Conservation (phyloP, 2,797 vertebrate genomes). For the Otolemur crassicaudatus region DNA sequence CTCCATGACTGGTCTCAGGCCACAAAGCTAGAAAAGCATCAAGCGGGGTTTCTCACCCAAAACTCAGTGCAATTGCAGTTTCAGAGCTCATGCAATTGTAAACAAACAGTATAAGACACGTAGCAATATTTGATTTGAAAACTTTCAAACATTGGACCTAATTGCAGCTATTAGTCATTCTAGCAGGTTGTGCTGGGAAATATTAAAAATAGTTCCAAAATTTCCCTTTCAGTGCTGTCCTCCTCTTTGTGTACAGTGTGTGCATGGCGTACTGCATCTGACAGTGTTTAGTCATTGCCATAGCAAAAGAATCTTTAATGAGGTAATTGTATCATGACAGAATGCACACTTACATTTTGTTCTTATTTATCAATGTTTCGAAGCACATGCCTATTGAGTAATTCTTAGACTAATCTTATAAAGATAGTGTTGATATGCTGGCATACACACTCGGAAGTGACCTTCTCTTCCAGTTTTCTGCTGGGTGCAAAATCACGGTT, state of each 20-base stretch:
- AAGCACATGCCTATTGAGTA: background rate
- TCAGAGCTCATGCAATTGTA: background rate
- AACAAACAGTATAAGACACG: conserved; percentile 3
- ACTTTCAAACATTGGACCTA: background rate
- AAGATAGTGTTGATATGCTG: background rate
- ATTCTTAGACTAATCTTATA: background rate
- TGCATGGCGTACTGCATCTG: background rate
- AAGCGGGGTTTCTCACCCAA: background rate
- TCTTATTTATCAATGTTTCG: conserved; percentile 26
- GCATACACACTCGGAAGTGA: background rate
- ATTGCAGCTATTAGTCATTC: conserved; percentile 44
- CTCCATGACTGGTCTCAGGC: background rate
- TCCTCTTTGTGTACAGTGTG: background rate
- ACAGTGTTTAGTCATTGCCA: background rate
- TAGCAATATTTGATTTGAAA: conserved; percentile 30
- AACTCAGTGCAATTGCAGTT: background rate
- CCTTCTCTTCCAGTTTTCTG: background rate
- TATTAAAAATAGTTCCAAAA: conserved; percentile 42
- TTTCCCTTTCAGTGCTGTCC: background rate
- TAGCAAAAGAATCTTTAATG: background rate
- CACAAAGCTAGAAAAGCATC: background rate
- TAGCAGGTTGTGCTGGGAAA: background rate
- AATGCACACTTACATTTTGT: background rate
- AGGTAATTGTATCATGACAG: background rate
- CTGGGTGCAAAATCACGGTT: background rate